Evolutionary conservation across 2,888 invertebrate species (phyloP), one percentile per base, ranked within the genome.

Genomic region (Oscheius myriophilus): DNA sequence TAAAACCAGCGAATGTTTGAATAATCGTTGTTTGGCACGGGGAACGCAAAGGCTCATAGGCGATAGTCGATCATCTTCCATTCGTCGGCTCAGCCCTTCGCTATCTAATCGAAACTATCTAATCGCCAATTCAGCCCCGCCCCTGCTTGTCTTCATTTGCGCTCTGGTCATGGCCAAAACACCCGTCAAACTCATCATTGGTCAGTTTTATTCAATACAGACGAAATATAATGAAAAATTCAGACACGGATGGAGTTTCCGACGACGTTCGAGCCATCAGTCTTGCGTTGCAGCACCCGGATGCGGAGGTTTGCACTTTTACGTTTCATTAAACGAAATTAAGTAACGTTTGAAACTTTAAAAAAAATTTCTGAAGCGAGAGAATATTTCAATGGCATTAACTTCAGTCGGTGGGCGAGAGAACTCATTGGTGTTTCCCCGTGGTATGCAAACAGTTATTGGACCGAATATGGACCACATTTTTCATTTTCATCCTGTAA

Each of bases 221-320:
- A 21, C 4, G 23, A n/a, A 12, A 46, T 21, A 46, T 6, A 21
- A 2, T 69, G n/a, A n/a, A n/a, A n/a, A n/a, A n/a, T 73, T 23
- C 57, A 76, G 84, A 84, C 65, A 83, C 82, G 16, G 84, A 84
- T 57, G 84, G 82, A 2, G 80, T 83, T 12, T 72, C 71, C 23
- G 84, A 84, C 55, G 84, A 84, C 62, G 75, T 83, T 21, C 66
- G 82, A 25, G 84, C 78, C 0, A 70, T 84, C 11, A 67, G 79
- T 2, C 61, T 84, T 53, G 84, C 84, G 7, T 68, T 84, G 6
- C 77, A 79, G 39, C 67, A 68, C 52, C 73, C 73, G 4, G 52
- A 67, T 9, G 75, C 70, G 16, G 70, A 78, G 61, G 78, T 78
- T 21, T 33, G n/a, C n/a, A n/a, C n/a, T 9, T 33, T 33, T 33